Evolutionary conservation across 2,113 vertebrate genomes (phyloP).

Genomic region (Pica pica): DNA sequence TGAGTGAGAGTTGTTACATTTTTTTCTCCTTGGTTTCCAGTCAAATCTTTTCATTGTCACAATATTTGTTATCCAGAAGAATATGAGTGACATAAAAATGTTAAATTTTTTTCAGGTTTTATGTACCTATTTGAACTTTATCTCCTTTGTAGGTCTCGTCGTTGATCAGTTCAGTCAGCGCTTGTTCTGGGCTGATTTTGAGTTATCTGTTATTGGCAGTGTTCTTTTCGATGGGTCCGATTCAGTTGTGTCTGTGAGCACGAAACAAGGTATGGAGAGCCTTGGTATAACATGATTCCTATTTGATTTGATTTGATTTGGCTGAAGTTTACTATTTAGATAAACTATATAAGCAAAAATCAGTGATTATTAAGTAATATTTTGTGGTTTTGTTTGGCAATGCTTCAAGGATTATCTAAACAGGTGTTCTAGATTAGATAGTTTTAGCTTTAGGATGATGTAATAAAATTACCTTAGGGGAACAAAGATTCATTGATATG

Average conservation of each 20-base stretch:
- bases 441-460: background rate
- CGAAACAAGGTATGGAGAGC: slow-evolving; percentile 82
- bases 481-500: background rate
- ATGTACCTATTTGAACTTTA: background rate
- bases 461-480: background rate
- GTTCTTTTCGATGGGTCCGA: slow-evolving; percentile 89
- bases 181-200: slow-evolving; percentile 95
- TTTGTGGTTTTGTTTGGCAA: background rate
- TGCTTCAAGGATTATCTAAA: background rate
- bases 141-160: slow-evolving; percentile 80
- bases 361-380: background rate
- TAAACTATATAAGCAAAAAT: background rate
- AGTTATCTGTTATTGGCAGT: slow-evolving; percentile 91
- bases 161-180: slow-evolving; percentile 94
- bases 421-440: background rate
- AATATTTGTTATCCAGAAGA: background rate
- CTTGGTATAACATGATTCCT: background rate
- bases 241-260: slow-evolving; percentile 82
- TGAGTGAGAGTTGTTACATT: background rate
- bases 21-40: background rate
- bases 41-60: background rate
- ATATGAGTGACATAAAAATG: background rate
- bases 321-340: background rate
- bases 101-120: background rate
- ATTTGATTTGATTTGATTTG: background rate